Evolutionary conservation across 2,888 invertebrate genomes (phyloP).

Genomic region (Cryptus viduatorius): DNA sequence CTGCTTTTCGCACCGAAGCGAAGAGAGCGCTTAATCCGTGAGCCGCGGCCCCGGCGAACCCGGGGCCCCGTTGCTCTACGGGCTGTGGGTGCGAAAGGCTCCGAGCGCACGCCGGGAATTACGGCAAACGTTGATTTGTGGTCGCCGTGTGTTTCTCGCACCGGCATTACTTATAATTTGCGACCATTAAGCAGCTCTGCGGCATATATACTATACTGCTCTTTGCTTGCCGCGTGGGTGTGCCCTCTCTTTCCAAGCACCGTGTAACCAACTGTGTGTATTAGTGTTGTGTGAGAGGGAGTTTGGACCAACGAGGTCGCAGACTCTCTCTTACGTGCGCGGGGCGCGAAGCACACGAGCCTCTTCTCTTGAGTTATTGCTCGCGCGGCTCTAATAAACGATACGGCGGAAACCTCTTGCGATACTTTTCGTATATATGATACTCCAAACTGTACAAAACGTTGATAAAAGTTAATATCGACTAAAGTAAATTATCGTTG

Average conservation of each 20-base stretch:
- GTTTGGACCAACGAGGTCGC: slow-evolving; percentile 17
- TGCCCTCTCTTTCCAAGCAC: no score
- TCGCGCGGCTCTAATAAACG: slow-evolving; percentile 56
- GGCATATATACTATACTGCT: slow-evolving; percentile 26
- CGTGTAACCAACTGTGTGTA: not conserved
- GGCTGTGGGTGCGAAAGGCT: slow-evolving; percentile 58
- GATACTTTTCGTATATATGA: slow-evolving; percentile 52
- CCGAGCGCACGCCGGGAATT: slow-evolving; percentile 72
- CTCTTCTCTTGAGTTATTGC: slow-evolving; percentile 55
- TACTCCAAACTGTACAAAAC: slow-evolving; percentile 12
- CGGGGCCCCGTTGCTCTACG: slow-evolving; percentile 5
- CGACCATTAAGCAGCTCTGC: slow-evolving; percentile 75
- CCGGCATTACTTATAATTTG: slow-evolving; percentile 81
- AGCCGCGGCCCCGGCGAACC: slow-evolving; percentile 60
- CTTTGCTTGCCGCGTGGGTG: not conserved
- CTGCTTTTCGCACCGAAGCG: slow-evolving; percentile 25
- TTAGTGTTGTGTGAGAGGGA: not conserved
- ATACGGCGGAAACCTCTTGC: slow-evolving; percentile 54
- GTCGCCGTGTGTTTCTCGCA: slow-evolving; percentile 68
- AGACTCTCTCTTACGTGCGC: not conserved
- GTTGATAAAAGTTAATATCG: slow-evolving; percentile 8
- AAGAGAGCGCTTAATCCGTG: slow-evolving; percentile 76
- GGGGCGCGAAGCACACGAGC: slow-evolving; percentile 6
- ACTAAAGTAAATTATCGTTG: slow-evolving; percentile 1
- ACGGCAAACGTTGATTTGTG: slow-evolving; percentile 81